Base-by-base conservation (phyloP, 1,140 invertebrate genomes). In the Pogonognathellus flavescens region DNA sequence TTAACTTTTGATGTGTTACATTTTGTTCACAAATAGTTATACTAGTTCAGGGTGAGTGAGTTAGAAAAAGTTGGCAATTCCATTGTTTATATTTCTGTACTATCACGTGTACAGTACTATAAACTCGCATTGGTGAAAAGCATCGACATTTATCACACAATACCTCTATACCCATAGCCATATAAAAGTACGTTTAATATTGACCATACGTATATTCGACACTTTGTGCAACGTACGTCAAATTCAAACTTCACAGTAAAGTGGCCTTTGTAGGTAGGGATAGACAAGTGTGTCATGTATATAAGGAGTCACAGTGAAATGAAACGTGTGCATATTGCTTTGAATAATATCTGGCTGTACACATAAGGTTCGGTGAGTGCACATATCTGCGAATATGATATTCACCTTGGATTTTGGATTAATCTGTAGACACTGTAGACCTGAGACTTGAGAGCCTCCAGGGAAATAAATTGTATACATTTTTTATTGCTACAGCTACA, bases 391-490 rank as follows among this genome's bases (percentile, higher is more conserved):
- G 53, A 57, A 57, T 57, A 57, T 57, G 53, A n/a, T 57, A 57
- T 57, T 57, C 53, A 57, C 53, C 53, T 57, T 57, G 53, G 53
- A 57, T 57, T 13, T 57, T n/a, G 53, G 9, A 57, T 57, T 57
- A 57, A 57, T 41, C 31, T 41, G 31, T 41, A 41, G 31, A 41
- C 31, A 41, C 31, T 57, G 53, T 57, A 41, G 31, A 41, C 31
- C 6, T 41, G 31, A 57, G 53, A 57, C 11, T n/a, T 57, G 53
- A n/a, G 53, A 57, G 53, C 53, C 53, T n/a, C n/a, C n/a, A 57
- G 53, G 53, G 53, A 57, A 57, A 57, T 57, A 57, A 57, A 57
- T 57, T 57, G 11, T 57, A 57, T 57, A 57, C 53, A 57, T 57
- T 57, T 57, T 57, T 57, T 14, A 14, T 57, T 14, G 9, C 53